Conservation (phyloP, 2,888 invertebrate genomes). For the Uropetala carovei region DNA sequence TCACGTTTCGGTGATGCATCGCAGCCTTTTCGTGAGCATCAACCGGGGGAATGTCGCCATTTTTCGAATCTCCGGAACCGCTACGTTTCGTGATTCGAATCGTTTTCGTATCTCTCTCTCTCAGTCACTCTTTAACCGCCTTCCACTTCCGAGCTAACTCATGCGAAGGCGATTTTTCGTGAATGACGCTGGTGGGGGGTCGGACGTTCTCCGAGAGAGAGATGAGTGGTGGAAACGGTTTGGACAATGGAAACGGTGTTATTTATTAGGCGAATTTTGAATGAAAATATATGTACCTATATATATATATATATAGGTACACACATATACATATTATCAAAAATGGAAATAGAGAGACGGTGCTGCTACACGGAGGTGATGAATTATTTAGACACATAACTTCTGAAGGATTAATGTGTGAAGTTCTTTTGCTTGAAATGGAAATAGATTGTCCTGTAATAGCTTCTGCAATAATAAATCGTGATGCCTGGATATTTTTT, state of each 20-base stretch:
- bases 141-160: neutral
- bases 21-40: neutral
- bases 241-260: no score
- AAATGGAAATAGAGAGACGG: neutral
- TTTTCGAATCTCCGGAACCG: neutral
- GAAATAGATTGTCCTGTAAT: neutral
- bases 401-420: neutral
- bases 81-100: constrained; percentile 5
- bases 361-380: constrained; percentile 29
- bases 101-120: neutral
- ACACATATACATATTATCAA: no score
- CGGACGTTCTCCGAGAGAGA: neutral
- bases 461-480: constrained; percentile 10
- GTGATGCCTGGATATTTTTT: no score
- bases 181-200: neutral
- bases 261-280: no score
- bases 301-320: no score
- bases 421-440: neutral
- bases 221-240: no score
- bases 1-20: constrained; percentile 36
- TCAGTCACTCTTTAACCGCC: neutral
- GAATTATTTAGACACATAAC: constrained; percentile 14
- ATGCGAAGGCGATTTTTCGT: neutral
- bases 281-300: no score
- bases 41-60: neutral